phyloP scores from a whole-genome alignment of 2,113 vertebrate species.

The Dicentrarchus labrax region DNA sequence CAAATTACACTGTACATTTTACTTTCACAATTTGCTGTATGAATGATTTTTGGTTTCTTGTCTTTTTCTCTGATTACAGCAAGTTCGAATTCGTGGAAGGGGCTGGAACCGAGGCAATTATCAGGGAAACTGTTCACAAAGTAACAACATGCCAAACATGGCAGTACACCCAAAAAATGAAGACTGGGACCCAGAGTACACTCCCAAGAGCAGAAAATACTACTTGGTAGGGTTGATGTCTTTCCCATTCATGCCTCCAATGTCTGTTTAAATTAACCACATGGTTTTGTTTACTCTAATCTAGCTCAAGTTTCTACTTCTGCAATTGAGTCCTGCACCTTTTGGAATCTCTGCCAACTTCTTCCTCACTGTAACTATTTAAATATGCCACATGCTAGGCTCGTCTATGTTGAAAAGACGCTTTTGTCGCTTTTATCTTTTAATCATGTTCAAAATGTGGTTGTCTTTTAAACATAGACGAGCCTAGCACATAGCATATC shows the following conservation, averaged over 20 bases:
- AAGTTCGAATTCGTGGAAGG: slow-evolving; percentile 92
- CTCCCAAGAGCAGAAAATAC: slow-evolving; percentile 95
- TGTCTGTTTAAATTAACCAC: background rate
- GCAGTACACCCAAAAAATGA: slow-evolving; percentile 86
- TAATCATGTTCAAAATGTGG: too few relatives aligned
- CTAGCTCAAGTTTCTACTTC: background rate
- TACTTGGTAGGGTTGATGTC: slow-evolving; percentile 88
- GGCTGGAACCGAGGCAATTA: slow-evolving; percentile 92
- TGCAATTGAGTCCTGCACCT: background rate
- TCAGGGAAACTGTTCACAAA: slow-evolving; percentile 87
- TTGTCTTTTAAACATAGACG: too few relatives aligned
- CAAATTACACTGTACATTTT: background rate
- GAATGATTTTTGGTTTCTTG: background rate
- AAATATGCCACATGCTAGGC: too few relatives aligned
- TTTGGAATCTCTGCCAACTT: too few relatives aligned
- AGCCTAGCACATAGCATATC: too few relatives aligned
- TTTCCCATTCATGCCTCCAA: background rate
- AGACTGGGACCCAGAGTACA: slow-evolving; percentile 95
- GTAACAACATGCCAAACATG: slow-evolving; percentile 80
- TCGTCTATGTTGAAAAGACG: too few relatives aligned
- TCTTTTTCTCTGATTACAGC: slow-evolving; percentile 75
- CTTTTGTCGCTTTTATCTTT: too few relatives aligned
- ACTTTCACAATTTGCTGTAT: background rate
- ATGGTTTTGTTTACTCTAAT: background rate
- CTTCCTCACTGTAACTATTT: too few relatives aligned